Evolutionary conservation across 2,113 vertebrate species (phyloP), one percentile per base, ranked within the genome.

Genomic region (Indicator maculatus): DNA sequence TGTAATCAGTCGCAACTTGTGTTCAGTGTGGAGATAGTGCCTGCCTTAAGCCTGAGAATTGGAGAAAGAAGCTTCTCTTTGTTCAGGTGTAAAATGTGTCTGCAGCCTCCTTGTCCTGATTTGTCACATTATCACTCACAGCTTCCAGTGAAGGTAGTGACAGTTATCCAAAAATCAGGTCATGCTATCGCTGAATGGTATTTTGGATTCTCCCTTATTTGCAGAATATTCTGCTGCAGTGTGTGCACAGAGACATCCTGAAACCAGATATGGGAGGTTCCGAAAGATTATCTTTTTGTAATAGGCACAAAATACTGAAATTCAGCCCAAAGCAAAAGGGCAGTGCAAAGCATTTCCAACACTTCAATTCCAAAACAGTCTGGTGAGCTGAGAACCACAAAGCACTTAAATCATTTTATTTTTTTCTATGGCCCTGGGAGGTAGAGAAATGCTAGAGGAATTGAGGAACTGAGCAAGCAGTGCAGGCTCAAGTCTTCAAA

Each of bases 161-260:
- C 58, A 88, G 41, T 60, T 88, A 64, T n/a, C 91, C 76, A 88
- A 61, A 91, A 94, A 86, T 61, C 91, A 83, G 87, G 89, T 85
- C 89, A 56, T 41, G 63, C 74, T 82, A 38, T 36, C 72, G 74
- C 69, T 8, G 16, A 78, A 58, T 38, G 64, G 5, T 76, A 80
- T 44, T 77, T 88, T 88, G 75, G 72, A 77, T 85, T 89, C 72
- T 76, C 24, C 8, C 26, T 80, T 73, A 64, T 74, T 74, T 93
- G n/a, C 30, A 78, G 87, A n/a, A 41, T 93, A 73, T 89, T 85
- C 47, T 1, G 12, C 56, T 63, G 74, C 59, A 59, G 61, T 1
- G 1, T 67, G 80, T 72, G 58, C 77, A 19, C 60, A 31, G 90
- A 67, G 16, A 63, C 47, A 3, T 64, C 65, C 79, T 67, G n/a